Conservation (phyloP, 64 coral and sea anemone genomes). For the Acropora yongei region DNA sequence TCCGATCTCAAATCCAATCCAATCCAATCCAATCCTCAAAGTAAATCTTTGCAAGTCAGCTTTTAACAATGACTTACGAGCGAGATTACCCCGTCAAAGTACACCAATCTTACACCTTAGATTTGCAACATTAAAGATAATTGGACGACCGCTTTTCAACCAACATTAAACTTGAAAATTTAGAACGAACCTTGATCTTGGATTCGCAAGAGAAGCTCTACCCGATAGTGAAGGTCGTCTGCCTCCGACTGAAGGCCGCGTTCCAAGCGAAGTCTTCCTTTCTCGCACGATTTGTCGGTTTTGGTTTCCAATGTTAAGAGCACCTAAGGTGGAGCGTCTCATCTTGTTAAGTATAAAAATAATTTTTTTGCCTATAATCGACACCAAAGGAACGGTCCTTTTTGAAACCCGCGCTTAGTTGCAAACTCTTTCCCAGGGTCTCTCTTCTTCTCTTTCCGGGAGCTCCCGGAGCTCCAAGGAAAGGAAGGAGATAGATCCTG, state of each 20-base stretch:
- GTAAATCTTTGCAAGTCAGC: too few relatives aligned
- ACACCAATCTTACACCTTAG: background rate
- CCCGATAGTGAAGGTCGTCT: slow-evolving; percentile 51
- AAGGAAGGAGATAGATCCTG: too few relatives aligned
- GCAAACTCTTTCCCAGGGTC: too few relatives aligned
- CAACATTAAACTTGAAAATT: too few relatives aligned
- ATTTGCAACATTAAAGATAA: background rate
- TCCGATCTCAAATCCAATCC: too few relatives aligned
- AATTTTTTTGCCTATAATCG: too few relatives aligned
- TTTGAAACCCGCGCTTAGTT: background rate
- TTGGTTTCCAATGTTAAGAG: slow-evolving; percentile 72
- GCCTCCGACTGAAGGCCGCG: slow-evolving; percentile 39
- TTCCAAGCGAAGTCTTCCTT: slow-evolving; percentile 61
- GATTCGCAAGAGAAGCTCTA: slow-evolving; percentile 8
- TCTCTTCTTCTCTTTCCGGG: too few relatives aligned
- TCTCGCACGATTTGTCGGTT: slow-evolving; percentile 18
- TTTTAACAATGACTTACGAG: background rate
- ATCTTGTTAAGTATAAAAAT: background rate
- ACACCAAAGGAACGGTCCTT: background rate
- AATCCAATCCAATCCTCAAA: too few relatives aligned
- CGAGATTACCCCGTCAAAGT: background rate
- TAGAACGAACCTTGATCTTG: background rate
- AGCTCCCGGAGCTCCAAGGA: too few relatives aligned
- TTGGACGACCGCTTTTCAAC: background rate
- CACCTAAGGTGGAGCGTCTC: slow-evolving; percentile 62